Conservation (phyloP, 2,888 invertebrate genomes). For the Drosophila antonietae region DNA sequence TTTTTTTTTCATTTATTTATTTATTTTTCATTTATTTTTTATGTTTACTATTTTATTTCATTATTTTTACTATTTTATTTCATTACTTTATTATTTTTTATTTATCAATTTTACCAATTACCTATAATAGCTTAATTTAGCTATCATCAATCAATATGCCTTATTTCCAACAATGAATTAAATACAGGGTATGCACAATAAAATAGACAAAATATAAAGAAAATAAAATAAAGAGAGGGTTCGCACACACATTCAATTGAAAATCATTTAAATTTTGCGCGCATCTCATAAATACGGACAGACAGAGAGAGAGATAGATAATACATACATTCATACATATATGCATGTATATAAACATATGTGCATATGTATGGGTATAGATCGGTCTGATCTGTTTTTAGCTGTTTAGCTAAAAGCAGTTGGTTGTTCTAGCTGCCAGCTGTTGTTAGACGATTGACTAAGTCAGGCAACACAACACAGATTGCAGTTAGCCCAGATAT, state of each 20-base stretch:
- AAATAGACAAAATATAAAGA: constrained; percentile 19
- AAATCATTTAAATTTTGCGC: constrained; percentile 61
- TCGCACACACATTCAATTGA: constrained; percentile 62
- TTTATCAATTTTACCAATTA: too few species aligned
- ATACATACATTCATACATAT: constrained; percentile 7
- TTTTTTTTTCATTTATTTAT: too few species aligned
- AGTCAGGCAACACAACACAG: constrained; percentile 14
- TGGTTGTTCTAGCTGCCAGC: constrained; percentile 22
- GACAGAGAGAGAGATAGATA: not conserved
- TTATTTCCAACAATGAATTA: not conserved
- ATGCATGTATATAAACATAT: constrained; percentile 6
- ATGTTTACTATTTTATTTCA: too few species aligned
- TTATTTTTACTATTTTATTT: too few species aligned
- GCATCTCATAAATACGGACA: constrained; percentile 33
- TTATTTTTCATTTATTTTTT: too few species aligned
- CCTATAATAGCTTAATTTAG: not conserved
- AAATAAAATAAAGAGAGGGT: constrained; percentile 22
- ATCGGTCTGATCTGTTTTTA: constrained; percentile 23
- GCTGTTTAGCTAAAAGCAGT: not conserved
- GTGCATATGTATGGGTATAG: constrained; percentile 9
- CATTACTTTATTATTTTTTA: too few species aligned
- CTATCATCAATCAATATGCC: not conserved
- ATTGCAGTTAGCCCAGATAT: constrained; percentile 51
- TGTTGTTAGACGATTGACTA: constrained; percentile 25
- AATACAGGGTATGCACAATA: constrained; percentile 18